A percentile compares a stretch with the other conserved stretches of the same genome.
Evolutionary conservation across 1,140 invertebrate species (phyloP).

Genomic region (Amphibalanus amphitrite): DNA sequence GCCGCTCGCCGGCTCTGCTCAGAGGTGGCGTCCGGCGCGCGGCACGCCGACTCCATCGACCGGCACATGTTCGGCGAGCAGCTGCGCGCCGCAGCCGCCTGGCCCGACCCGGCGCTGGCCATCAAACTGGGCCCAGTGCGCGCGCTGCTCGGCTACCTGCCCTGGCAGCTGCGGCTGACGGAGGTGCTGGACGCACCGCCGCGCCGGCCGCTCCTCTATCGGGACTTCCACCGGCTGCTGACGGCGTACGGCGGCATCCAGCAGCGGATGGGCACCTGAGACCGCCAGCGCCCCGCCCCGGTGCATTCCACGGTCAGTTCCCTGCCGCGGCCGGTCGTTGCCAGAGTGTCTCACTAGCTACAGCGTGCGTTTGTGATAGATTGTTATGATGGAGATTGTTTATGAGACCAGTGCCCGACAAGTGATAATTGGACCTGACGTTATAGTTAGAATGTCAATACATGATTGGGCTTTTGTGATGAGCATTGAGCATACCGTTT

Average conservation of each 20-base stretch:
- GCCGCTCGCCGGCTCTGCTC: not conserved
- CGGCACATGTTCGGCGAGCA: not conserved
- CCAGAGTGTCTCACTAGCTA: too few relatives aligned
- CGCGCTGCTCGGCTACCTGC: not conserved
- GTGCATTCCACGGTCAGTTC: too few relatives aligned
- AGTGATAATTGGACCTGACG: not conserved
- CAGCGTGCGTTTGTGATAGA: too few relatives aligned
- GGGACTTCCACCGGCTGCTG: not conserved
- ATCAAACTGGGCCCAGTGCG: not conserved
- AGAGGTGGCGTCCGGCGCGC: not conserved
- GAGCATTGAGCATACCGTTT: too few relatives aligned
- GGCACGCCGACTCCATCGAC: not conserved
- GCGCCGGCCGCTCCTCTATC: not conserved
- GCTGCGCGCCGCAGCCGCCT: not conserved
- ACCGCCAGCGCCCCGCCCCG: too few relatives aligned
- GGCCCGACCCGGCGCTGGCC: slow-evolving; percentile 2
- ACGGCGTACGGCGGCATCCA: not conserved
- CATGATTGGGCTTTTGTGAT: not conserved
- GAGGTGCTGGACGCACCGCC: not conserved
- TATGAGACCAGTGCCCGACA: not conserved
- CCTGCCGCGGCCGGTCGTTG: too few relatives aligned
- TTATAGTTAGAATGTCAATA: not conserved
- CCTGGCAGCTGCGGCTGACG: not conserved
- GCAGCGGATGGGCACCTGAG: not conserved
- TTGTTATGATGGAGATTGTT: too few relatives aligned